Evolutionary conservation across 53 echinoderm and acorn worm species (phyloP).

Genomic region (Henricia sp.): DNA sequence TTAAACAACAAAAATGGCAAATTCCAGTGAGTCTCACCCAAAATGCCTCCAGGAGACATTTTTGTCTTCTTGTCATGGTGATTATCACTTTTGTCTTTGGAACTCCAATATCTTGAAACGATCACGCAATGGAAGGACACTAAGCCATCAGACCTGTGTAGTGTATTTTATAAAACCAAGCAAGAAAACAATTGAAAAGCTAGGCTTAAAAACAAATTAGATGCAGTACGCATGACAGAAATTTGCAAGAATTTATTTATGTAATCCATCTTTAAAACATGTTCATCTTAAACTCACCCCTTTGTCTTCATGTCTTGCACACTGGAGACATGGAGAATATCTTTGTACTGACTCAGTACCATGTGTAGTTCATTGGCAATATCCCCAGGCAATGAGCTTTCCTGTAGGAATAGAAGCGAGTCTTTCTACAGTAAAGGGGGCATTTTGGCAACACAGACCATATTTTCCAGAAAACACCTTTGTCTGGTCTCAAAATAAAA

Average conservation of each 20-base stretch:
- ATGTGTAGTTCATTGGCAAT: not conserved
- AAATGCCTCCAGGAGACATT: not conserved
- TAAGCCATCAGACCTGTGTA: not conserved
- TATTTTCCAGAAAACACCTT: too few species aligned
- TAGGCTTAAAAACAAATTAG: too few species aligned
- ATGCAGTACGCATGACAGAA: too few species aligned
- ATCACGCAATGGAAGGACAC: slow-evolving; percentile 29
- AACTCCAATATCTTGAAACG: not conserved
- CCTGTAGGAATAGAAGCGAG: not conserved
- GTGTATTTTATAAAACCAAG: not conserved
- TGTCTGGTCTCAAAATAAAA: too few species aligned
- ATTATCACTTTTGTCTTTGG: not conserved
- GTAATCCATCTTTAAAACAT: not conserved
- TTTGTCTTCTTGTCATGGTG: slow-evolving; percentile 23
- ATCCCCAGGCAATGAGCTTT: not conserved
- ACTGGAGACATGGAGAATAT: not conserved
- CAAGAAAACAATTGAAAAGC: not conserved
- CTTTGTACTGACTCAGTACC: not conserved
- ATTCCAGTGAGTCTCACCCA: not conserved
- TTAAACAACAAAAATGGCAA: not conserved
- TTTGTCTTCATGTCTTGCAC: not conserved
- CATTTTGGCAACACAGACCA: too few species aligned
- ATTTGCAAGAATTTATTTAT: too few species aligned
- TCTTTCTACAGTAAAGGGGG: too few species aligned
- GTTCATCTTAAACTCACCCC: not conserved